phyloP scores from a whole-genome alignment of 2,113 vertebrate genomes.

The Potamarius usumacintae region DNA sequence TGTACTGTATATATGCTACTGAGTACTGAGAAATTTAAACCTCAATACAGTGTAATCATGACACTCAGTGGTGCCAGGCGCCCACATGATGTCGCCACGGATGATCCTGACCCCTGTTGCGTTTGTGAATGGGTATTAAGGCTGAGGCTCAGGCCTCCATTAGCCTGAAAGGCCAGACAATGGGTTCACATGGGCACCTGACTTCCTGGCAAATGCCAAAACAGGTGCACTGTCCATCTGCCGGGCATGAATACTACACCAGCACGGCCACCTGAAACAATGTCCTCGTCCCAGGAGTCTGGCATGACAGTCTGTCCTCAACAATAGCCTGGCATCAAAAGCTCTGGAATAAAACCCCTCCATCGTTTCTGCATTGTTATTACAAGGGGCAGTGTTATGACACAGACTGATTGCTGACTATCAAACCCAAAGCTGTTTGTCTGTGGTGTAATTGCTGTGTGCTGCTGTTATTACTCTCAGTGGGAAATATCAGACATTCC shows the following conservation, averaged over 20 bases:
- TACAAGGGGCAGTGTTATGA: conserved; percentile 33
- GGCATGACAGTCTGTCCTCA: conserved; percentile 1
- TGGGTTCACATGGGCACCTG: conserved; percentile 44
- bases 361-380: conserved; percentile 18
- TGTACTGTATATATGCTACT: not conserved
- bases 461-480: conserved; percentile 22
- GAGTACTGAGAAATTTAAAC: conserved; percentile 3
- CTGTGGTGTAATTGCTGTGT: conserved; percentile 30
- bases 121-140: conserved; percentile 42
- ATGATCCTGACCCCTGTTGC: conserved; percentile 27
- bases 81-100: not conserved
- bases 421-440: conserved; percentile 41
- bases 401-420: conserved; percentile 43
- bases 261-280: conserved; percentile 42
- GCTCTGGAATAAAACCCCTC: not conserved
- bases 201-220: conserved; percentile 37
- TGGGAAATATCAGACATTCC: conserved; percentile 33
- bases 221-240: conserved; percentile 58
- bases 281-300: conserved; percentile 39
- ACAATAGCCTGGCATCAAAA: conserved; percentile 46
- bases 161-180: conserved; percentile 41
- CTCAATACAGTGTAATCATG: not conserved
- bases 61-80: conserved; percentile 6
- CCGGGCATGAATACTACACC: conserved; percentile 24
- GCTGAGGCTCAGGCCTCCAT: conserved; percentile 32